Evolutionary conservation across 2,797 vertebrate genomes (phyloP).

Genomic region (Mareca strepera): DNA sequence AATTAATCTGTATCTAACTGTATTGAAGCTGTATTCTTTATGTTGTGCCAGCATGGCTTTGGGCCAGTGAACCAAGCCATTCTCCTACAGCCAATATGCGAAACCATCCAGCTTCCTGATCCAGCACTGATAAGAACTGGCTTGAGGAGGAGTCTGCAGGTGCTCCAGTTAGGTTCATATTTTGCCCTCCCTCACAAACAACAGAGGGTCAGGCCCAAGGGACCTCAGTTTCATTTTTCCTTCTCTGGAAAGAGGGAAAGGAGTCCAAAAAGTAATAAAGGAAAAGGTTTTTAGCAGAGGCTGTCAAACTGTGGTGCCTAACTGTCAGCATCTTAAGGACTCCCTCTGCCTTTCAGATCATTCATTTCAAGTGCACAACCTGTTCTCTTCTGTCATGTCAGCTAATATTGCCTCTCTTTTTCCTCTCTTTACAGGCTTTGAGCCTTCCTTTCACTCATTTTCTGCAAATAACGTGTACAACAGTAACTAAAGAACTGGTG

Average conservation of each 20-base stretch:
- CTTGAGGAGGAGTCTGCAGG: background rate
- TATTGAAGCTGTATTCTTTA: background rate
- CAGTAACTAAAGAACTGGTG: background rate
- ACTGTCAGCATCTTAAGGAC: background rate
- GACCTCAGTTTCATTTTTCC: background rate
- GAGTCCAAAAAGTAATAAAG: background rate
- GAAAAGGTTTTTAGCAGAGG: background rate
- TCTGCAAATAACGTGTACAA: background rate
- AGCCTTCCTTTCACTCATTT: background rate
- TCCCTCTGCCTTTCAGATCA: background rate
- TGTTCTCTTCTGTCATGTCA: background rate
- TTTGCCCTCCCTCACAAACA: background rate
- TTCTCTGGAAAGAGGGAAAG: background rate
- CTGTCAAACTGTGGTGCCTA: background rate
- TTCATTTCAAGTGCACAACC: background rate
- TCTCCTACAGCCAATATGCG: background rate
- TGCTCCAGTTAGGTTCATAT: background rate
- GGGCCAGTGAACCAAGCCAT: background rate
- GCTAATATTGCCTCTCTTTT: background rate
- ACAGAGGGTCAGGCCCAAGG: background rate
- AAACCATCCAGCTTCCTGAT: background rate
- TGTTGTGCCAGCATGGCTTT: background rate
- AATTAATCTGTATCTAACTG: background rate
- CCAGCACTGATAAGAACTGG: fast-evolving
- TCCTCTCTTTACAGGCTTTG: background rate